Conservation (phyloP, 2,113 vertebrate genomes). For the Chamaea fasciata region DNA sequence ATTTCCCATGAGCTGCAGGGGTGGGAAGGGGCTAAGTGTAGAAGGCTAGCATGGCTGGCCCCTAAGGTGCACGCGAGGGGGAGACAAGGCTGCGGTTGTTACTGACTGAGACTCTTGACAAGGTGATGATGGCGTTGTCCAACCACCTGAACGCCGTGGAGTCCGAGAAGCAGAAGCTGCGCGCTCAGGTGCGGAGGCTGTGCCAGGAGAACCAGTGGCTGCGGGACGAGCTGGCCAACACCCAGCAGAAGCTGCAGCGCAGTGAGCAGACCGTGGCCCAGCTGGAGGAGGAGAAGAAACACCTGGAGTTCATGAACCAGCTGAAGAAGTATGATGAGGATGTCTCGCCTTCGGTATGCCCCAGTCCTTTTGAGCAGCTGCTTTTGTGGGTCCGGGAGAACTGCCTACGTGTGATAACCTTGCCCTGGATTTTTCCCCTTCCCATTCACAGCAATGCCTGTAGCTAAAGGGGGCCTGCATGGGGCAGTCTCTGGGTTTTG, state of each 20-base stretch:
- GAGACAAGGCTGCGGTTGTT: not conserved
- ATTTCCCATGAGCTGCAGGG: not conserved
- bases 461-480: not conserved
- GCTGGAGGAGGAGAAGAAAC: slow-evolving; percentile 98
- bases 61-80: not conserved
- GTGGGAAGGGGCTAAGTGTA: not conserved
- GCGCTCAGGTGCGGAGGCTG: slow-evolving; percentile 91
- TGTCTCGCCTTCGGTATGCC: slow-evolving; percentile 79
- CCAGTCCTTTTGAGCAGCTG: not conserved
- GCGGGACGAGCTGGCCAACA: slow-evolving; percentile 93
- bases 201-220: slow-evolving; percentile 99
- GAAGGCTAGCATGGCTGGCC: not conserved
- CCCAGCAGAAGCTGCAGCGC: slow-evolving; percentile 96
- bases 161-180: slow-evolving; percentile 97
- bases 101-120: not conserved
- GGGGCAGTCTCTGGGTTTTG: not conserved
- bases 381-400: not conserved
- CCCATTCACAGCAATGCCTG: not conserved
- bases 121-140: slow-evolving; percentile 99
- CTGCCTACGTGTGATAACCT: not conserved
- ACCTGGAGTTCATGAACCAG: slow-evolving; percentile 98
- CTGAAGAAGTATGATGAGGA: slow-evolving; percentile 97
- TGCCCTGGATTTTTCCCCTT: not conserved
- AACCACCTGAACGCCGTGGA: slow-evolving; percentile 95
- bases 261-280: slow-evolving; percentile 96